phyloP scores from a whole-genome alignment of 2,888 invertebrate genomes.

The Microdon myrmicae region DNA sequence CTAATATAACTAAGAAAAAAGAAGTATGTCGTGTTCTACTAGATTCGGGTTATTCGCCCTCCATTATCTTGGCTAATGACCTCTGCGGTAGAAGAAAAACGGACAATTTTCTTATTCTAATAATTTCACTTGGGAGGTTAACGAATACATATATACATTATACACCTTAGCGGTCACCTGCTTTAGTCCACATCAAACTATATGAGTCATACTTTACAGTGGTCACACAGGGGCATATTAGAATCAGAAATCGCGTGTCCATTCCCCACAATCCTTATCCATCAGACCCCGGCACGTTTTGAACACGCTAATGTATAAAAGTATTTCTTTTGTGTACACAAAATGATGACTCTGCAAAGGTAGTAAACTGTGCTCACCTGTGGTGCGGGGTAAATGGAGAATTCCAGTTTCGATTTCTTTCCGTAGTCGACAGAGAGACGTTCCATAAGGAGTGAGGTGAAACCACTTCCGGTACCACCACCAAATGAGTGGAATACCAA shows the following conservation, averaged over 20 bases:
- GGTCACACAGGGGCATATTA: no score
- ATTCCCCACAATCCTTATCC: conserved; percentile 1
- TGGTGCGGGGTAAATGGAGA: conserved; percentile 94
- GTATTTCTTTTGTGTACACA: conserved; percentile 9
- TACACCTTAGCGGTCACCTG: no score
- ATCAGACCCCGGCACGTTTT: conserved; percentile 8
- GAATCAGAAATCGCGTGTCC: conserved; percentile 49
- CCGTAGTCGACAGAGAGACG: conserved; percentile 91
- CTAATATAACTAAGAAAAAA: no score
- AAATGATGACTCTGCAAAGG: not conserved
- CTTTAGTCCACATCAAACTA: no score
- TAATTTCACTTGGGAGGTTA: no score
- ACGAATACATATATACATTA: no score
- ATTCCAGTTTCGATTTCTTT: conserved; percentile 92
- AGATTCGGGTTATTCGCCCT: no score
- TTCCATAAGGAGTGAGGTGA: conserved; percentile 93
- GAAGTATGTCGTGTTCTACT: no score
- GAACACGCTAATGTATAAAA: conserved; percentile 27
- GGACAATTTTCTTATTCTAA: no score
- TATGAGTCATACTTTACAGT: no score
- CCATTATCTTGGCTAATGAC: no score
- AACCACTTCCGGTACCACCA: conserved; percentile 91
- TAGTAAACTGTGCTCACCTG: conserved; percentile 74
- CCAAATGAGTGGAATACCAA: conserved; percentile 94
- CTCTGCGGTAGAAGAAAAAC: no score